phyloP scores from a whole-genome alignment of 2,888 invertebrate genomes.

The Mactromeris polynyma region DNA sequence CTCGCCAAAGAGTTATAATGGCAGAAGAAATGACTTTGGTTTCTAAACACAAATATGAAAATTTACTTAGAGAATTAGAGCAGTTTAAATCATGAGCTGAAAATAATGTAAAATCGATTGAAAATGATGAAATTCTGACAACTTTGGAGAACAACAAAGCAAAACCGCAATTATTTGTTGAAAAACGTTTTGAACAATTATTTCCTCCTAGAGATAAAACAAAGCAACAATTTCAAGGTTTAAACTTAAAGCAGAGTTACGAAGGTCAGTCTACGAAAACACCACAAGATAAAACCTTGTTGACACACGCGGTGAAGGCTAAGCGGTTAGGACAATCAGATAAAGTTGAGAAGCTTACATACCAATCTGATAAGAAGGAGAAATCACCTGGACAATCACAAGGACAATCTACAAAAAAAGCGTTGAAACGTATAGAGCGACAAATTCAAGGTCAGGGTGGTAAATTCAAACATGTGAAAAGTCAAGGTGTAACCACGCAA shows the following conservation, averaged over 20 bases:
- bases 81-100: background rate
- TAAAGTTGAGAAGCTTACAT: no score
- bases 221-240: no score
- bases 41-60: no score
- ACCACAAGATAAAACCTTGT: background rate
- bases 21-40: constrained; percentile 7
- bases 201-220: no score
- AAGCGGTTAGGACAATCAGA: background rate
- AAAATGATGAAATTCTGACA: background rate
- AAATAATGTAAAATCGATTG: background rate
- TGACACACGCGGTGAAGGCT: background rate
- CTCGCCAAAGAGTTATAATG: background rate
- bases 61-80: background rate
- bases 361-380: no score
- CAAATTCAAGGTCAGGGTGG: background rate
- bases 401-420: background rate
- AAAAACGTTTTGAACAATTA: background rate
- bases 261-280: background rate
- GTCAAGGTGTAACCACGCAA: background rate
- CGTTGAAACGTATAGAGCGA: background rate
- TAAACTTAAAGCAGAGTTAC: no score
- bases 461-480: background rate
- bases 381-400: background rate
- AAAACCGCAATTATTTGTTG: background rate
- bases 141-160: background rate